Evolutionary conservation across 2,113 vertebrate species (phyloP).

Genomic region (Arothron firmamentum): DNA sequence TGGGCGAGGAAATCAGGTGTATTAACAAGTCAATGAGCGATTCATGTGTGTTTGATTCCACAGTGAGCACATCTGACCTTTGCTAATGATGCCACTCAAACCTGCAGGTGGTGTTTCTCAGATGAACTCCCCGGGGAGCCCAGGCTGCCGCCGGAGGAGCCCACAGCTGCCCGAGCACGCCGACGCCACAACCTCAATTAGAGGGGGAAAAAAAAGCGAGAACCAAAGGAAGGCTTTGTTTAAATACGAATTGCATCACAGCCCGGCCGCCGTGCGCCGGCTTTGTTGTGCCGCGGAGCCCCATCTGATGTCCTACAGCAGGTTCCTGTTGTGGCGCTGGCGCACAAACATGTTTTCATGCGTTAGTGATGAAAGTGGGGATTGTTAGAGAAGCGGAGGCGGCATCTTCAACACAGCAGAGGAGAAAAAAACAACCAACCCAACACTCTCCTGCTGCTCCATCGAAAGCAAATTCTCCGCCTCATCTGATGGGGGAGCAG

Average conservation of each 20-base stretch:
- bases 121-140: slow-evolving; percentile 39
- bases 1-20: slow-evolving; percentile 58
- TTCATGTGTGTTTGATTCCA: slow-evolving; percentile 67
- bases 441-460: too few species aligned
- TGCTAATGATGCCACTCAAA: slow-evolving; percentile 71
- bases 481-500: slow-evolving; percentile 22
- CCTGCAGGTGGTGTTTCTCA: slow-evolving; percentile 66
- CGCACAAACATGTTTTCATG: slow-evolving; percentile 47
- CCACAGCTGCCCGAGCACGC: too few species aligned
- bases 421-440: too few species aligned
- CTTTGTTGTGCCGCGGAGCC: background rate
- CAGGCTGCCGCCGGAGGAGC: slow-evolving; percentile 7
- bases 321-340: slow-evolving; percentile 9
- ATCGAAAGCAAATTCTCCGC: too few species aligned
- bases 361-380: background rate
- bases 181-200: background rate
- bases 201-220: slow-evolving; percentile 3
- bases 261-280: slow-evolving; percentile 1
- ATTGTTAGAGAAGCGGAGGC: too few species aligned
- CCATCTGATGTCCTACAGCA: slow-evolving; percentile 1
- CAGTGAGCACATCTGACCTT: slow-evolving; percentile 70
- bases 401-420: too few species aligned
- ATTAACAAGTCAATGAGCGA: slow-evolving; percentile 72
- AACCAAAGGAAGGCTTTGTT: slow-evolving; percentile 22
- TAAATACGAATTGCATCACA: slow-evolving; percentile 27